Evolutionary conservation across 1,140 invertebrate species (phyloP).

Genomic region (Teleopsis dalmanni): DNA sequence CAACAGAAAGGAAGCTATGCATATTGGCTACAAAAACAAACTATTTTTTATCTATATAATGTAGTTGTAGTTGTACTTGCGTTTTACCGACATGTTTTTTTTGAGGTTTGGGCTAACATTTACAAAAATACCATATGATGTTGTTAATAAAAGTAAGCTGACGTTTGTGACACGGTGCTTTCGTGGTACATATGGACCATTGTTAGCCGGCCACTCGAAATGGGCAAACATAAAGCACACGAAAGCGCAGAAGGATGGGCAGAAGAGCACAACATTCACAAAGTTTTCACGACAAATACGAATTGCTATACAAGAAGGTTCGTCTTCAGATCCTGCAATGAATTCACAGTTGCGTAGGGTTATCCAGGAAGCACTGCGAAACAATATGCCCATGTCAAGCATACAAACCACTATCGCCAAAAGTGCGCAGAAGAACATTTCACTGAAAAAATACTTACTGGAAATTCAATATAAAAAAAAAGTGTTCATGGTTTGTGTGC

Average conservation of each 20-base stretch:
- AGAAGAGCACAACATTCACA: slow-evolving; percentile 46
- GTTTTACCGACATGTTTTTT: not conserved
- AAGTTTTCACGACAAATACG: slow-evolving; percentile 49
- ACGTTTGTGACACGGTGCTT: too few species aligned
- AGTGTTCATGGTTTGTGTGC: slow-evolving; percentile 28
- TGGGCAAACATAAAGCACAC: slow-evolving; percentile 65
- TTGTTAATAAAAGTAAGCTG: too few species aligned
- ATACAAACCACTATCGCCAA: slow-evolving; percentile 52
- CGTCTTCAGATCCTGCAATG: slow-evolving; percentile 49
- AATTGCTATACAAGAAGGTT: slow-evolving; percentile 50
- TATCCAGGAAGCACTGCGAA: slow-evolving; percentile 53
- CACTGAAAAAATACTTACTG: slow-evolving; percentile 34
- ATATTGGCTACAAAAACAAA: too few species aligned
- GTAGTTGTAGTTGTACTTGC: too few species aligned
- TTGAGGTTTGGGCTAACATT: too few species aligned
- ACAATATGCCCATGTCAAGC: slow-evolving; percentile 52
- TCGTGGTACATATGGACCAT: too few species aligned
- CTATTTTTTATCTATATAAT: too few species aligned
- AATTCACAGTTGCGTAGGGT: slow-evolving; percentile 51
- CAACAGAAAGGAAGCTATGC: too few species aligned
- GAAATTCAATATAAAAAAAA: slow-evolving; percentile 40
- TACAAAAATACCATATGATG: too few species aligned
- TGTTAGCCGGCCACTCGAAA: slow-evolving; percentile 67
- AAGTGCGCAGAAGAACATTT: slow-evolving; percentile 33
- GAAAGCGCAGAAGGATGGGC: slow-evolving; percentile 55